Evolutionary conservation across 2,888 invertebrate species (phyloP).

Genomic region (Dicyrtoma fusca): DNA sequence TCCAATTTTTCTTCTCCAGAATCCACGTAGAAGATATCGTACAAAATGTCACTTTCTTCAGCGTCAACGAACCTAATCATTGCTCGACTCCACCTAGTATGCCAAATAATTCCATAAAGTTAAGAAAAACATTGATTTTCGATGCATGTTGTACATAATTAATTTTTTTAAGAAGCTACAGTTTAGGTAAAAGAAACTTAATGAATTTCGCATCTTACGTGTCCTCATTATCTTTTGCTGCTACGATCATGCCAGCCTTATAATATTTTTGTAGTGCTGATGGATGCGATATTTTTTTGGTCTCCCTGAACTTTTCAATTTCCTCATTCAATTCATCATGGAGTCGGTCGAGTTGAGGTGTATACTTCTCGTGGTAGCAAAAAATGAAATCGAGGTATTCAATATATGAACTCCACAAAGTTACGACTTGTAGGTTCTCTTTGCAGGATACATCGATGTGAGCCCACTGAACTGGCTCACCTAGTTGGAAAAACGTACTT

Average conservation of each 20-base stretch:
- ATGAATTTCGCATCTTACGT: no score
- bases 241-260: background rate
- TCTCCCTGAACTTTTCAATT: background rate
- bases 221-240: slow-evolving; percentile 6
- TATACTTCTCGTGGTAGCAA: background rate
- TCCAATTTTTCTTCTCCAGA: background rate
- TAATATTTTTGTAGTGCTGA: background rate
- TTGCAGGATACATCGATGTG: background rate
- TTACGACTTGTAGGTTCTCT: background rate
- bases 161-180: no score
- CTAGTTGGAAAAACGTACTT: background rate
- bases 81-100: slow-evolving; percentile 15
- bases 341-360: background rate
- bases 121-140: no score
- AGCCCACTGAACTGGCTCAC: slow-evolving; percentile 25
- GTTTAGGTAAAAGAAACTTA: no score
- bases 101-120: no score
- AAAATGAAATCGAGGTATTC: background rate
- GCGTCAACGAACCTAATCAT: background rate
- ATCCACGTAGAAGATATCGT: slow-evolving; percentile 18
- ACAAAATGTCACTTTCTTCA: background rate
- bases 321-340: slow-evolving; percentile 4
- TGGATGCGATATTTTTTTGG: background rate
- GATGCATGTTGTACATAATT: no score
- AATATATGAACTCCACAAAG: background rate